Evolutionary conservation across 2,113 vertebrate genomes (phyloP).

Genomic region (Motacilla tschutschensis): DNA sequence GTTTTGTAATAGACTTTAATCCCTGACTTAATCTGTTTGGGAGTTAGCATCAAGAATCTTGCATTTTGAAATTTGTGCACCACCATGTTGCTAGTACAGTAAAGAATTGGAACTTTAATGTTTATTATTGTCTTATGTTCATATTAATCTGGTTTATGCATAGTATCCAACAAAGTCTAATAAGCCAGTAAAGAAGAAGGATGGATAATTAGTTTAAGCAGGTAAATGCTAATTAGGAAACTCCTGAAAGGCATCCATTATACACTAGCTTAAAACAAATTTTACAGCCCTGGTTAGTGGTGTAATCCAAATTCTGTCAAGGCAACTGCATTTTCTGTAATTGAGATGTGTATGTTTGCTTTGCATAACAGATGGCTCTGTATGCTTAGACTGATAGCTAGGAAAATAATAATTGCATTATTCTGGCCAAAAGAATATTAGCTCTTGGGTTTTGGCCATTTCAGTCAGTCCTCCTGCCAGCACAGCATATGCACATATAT

Average conservation of each 20-base stretch:
- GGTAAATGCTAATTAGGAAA: conserved; percentile 84
- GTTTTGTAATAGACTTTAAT: conserved; percentile 63
- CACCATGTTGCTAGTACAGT: conserved; percentile 28
- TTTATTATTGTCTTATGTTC: conserved; percentile 60
- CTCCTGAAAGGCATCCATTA: conserved; percentile 81
- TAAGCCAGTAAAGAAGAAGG: conserved; percentile 74
- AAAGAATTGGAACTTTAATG: conserved; percentile 43
- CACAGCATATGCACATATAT: conserved; percentile 92
- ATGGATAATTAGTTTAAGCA: conserved; percentile 82
- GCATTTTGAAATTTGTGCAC: conserved; percentile 13
- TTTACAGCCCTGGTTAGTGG: conserved; percentile 82
- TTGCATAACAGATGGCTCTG: conserved; percentile 95
- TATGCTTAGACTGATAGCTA: conserved; percentile 97
- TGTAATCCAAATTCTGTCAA: conserved; percentile 86
- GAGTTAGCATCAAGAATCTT: conserved; percentile 34
- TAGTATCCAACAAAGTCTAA: conserved; percentile 71
- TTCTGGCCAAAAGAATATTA: conserved; percentile 97
- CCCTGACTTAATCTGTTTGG: conserved; percentile 62
- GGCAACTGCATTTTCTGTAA: conserved; percentile 94
- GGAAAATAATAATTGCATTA: conserved; percentile 98
- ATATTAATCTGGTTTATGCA: conserved; percentile 65
- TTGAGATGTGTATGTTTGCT: conserved; percentile 96
- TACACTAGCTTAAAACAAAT: conserved; percentile 79
- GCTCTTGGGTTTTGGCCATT: conserved; percentile 93
- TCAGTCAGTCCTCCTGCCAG: conserved; percentile 87